phyloP scores from a whole-genome alignment of 2,113 vertebrate species.

The Vidua macroura region DNA sequence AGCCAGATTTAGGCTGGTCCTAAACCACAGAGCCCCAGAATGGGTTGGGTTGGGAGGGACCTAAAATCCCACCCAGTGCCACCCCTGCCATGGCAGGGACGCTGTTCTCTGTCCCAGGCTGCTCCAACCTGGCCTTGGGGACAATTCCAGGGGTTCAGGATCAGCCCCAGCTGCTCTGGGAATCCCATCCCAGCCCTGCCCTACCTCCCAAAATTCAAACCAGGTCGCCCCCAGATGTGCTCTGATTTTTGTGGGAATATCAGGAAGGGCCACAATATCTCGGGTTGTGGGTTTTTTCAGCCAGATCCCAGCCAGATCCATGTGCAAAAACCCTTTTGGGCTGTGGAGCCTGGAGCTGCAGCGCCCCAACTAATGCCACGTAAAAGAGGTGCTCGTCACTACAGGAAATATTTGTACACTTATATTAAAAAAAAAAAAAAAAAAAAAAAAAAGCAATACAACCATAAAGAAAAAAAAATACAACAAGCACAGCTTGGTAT shows the following conservation, averaged over 20 bases:
- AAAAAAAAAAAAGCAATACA: conserved; percentile 67
- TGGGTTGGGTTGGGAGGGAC: not conserved
- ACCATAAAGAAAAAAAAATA: conserved; percentile 57
- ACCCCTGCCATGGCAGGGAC: not conserved
- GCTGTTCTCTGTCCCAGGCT: fast-evolving
- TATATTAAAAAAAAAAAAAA: conserved; percentile 45
- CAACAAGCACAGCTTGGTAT: conserved; percentile 85
- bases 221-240: fast-evolving
- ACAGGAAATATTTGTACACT: conserved; percentile 70
- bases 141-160: not conserved
- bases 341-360: not conserved
- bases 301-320: not conserved
- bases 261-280: not conserved
- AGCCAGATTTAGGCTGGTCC: not conserved
- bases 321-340: not conserved
- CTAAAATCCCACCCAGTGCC: not conserved
- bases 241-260: fast-evolving
- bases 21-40: not conserved
- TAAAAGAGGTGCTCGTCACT: conserved; percentile 73
- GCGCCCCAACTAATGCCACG: conserved; percentile 56
- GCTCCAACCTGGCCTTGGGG: not conserved
- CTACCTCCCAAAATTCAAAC: not conserved
- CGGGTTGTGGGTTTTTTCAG: fast-evolving
- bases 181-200: not conserved
- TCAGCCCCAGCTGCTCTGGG: not conserved